Base-by-base conservation (phyloP, 2,797 vertebrate species). In the Chiroxiphia lanceolata region DNA sequence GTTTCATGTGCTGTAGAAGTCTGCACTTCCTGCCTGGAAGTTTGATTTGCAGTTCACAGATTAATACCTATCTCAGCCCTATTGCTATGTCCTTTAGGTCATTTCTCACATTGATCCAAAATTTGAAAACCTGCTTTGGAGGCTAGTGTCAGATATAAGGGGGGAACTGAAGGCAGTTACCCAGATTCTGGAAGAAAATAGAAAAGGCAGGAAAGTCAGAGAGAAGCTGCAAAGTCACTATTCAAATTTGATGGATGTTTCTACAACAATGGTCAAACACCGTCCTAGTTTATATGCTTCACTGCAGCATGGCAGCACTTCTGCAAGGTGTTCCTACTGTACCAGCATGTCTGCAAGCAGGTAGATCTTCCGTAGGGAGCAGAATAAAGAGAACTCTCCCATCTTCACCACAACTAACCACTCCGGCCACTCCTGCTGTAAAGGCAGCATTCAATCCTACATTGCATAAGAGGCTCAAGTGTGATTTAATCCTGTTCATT, bases 111-210 rank as follows among this genome's bases (percentile, higher is more conserved):
- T 8, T 5, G 4, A 74, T 33, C 4, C 63, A 54, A 19, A 51
- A 34, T 51, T 47, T 48, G 16, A 81, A 87, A 72, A 70, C 18
- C 34, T 74, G 40, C 36, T 88, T 65, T 57, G 64, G 29, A 89
- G 48, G 25, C 4, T 40, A 77, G 15, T 23, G 16, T 72, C 36
- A 70, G 18, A 45, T 50, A 16, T 6, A 75, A 75, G 0, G 0
- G 34, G 65, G 34, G 29, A 87, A 89, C 23, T 75, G 53, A 59
- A 83, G 40, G 45, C 33, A 75, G 23, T 15, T 67, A 23, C 34
- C 2, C 3, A 60, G 29, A 47, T 36, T 81, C 44, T 61, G 48
- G 21, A 22, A 13, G 15, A 11, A 80, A 74, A 53, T 11, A 18
- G 36, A 26, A 76, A 83, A 74, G n/a, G 20, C 31, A 88, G 22